A percentile compares a stretch with the other conserved stretches of the same genome.
Conservation (phyloP, 2,888 invertebrate species). For the Arctia plantaginis region DNA sequence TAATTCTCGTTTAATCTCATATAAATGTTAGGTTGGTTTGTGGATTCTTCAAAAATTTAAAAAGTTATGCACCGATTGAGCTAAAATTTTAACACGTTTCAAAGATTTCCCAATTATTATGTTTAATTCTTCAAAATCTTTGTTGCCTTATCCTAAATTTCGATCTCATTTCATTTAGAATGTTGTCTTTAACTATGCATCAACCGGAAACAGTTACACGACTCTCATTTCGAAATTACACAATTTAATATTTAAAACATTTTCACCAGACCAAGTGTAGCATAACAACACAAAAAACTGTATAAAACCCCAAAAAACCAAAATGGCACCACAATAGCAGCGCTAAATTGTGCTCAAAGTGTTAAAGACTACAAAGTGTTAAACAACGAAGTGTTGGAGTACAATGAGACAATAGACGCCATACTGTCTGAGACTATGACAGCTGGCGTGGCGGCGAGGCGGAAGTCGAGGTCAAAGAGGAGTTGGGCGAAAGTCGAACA, state of each 20-base stretch:
- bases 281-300: background rate
- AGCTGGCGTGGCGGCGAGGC: constrained; percentile 76
- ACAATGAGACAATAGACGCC: constrained; percentile 22
- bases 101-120: too few species aligned
- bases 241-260: background rate
- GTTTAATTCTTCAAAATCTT: too few species aligned
- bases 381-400: background rate
- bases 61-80: too few species aligned
- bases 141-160: too few species aligned
- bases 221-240: background rate
- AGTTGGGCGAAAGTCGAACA: constrained; percentile 80
- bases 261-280: background rate
- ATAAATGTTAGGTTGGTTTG: too few species aligned
- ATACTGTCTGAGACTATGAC: constrained; percentile 67
- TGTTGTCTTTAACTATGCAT: background rate
- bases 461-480: constrained; percentile 71
- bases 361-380: constrained; percentile 16
- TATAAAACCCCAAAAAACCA: background rate
- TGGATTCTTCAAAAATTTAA: too few species aligned
- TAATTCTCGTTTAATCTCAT: too few species aligned
- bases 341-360: constrained; percentile 7
- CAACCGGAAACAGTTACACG: background rate
- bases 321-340: constrained; percentile 4
- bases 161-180: background rate
- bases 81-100: too few species aligned